Evolutionary conservation across 2,888 invertebrate species (phyloP).

Genomic region (Noctua janthe): DNA sequence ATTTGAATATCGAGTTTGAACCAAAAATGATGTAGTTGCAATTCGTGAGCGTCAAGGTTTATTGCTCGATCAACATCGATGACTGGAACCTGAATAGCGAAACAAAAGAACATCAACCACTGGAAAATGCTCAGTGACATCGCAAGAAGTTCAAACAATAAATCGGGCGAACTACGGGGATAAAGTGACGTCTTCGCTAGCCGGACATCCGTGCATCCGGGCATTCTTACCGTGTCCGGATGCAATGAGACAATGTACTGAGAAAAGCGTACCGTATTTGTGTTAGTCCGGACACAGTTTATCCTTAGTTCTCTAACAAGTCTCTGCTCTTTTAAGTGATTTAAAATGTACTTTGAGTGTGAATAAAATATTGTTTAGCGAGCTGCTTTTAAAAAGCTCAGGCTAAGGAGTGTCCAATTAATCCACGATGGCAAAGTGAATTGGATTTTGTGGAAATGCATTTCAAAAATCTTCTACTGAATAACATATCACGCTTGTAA

Average conservation of each 20-base stretch:
- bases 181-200: slow-evolving; percentile 63
- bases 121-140: slow-evolving; percentile 32
- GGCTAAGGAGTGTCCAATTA: slow-evolving; percentile 12
- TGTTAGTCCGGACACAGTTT: slow-evolving; percentile 63
- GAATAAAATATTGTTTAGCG: slow-evolving; percentile 52
- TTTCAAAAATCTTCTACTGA: not conserved
- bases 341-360: slow-evolving; percentile 60
- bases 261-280: slow-evolving; percentile 66
- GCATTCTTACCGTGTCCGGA: slow-evolving; percentile 63
- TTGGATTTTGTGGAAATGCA: slow-evolving; percentile 9
- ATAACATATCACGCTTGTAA: not conserved
- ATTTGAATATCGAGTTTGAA: not conserved
- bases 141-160: slow-evolving; percentile 62
- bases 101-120: slow-evolving; percentile 15
- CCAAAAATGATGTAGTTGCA: not conserved
- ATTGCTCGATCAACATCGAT: not conserved
- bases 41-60: not conserved
- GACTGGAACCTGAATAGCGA: not conserved
- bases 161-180: slow-evolving; percentile 52
- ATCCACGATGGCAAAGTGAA: slow-evolving; percentile 20
- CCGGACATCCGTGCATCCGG: slow-evolving; percentile 58
- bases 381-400: slow-evolving; percentile 17
- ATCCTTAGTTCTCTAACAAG: slow-evolving; percentile 58
- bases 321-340: slow-evolving; percentile 64
- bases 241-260: slow-evolving; percentile 66